Conservation (phyloP, 2,113 vertebrate genomes). For the Clupea harengus region DNA sequence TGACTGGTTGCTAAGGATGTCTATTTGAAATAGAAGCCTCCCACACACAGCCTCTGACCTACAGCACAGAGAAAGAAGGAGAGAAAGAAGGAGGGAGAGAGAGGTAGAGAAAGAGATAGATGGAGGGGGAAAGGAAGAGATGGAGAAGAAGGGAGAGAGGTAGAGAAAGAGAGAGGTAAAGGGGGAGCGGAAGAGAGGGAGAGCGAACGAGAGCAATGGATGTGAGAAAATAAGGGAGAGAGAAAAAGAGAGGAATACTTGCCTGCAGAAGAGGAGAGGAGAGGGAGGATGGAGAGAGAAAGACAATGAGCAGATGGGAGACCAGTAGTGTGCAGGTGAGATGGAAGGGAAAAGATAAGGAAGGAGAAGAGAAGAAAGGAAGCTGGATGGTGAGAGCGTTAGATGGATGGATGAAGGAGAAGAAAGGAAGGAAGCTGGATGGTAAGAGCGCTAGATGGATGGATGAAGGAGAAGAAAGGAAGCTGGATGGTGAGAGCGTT, state of each 20-base stretch:
- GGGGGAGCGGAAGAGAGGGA: neutral
- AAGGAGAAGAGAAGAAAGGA: too few relatives aligned
- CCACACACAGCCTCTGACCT: constrained; percentile 10
- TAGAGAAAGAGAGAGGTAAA: too few relatives aligned
- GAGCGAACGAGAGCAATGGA: neutral
- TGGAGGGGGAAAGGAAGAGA: neutral
- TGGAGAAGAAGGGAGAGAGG: neutral
- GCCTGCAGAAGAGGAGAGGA: neutral
- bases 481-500: too few relatives aligned
- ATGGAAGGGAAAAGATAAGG: too few relatives aligned
- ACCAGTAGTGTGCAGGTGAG: too few relatives aligned
- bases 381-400: too few relatives aligned
- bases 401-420: too few relatives aligned
- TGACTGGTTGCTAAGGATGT: constrained; percentile 31
- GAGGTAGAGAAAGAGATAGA: neutral
- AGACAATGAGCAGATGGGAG: neutral
- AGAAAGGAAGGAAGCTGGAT: too few relatives aligned
- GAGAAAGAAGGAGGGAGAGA: neutral
- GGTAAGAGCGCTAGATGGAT: too few relatives aligned
- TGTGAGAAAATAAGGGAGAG: too few relatives aligned
- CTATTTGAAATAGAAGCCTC: constrained; percentile 38
- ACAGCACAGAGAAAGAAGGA: neutral
- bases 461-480: too few relatives aligned
- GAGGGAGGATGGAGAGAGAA: neutral
- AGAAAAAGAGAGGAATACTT: neutral